Evolutionary conservation across 2,113 vertebrate genomes (phyloP).

Genomic region (Catharus minimus): DNA sequence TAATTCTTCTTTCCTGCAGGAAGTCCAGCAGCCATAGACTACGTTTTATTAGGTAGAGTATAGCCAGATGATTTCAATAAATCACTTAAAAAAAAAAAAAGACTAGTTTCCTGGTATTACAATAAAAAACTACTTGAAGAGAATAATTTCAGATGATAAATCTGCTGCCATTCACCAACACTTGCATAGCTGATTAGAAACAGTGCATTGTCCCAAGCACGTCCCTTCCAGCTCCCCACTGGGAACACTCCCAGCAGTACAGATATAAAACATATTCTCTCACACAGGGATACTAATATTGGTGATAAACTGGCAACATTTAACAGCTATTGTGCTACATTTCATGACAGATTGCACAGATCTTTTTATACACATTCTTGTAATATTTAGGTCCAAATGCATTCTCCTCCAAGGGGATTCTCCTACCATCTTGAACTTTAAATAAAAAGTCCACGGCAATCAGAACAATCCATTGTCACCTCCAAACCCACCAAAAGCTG

Average conservation of each 20-base stretch:
- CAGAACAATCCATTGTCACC: not conserved
- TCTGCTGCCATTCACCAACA: constrained; percentile 65
- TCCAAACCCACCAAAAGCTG: not conserved
- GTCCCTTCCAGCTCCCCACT: not conserved
- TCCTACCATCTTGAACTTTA: not conserved
- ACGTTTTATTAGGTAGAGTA: constrained; percentile 66
- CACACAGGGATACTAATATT: not conserved
- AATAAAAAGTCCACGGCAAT: not conserved
- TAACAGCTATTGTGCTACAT: not conserved
- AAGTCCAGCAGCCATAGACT: constrained; percentile 61
- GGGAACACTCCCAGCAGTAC: not conserved
- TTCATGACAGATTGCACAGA: not conserved
- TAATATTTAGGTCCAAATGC: not conserved
- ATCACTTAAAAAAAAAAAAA: not conserved
- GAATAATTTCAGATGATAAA: constrained; percentile 72
- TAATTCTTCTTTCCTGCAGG: constrained; percentile 61
- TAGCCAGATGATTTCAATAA: constrained; percentile 80
- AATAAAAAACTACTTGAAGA: constrained; percentile 67
- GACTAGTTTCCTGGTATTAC: constrained; percentile 70
- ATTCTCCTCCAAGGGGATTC: not conserved
- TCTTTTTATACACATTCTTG: not conserved
- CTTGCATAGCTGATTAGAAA: constrained; percentile 59
- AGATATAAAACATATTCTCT: not conserved
- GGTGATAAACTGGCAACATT: not conserved
- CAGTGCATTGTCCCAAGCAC: not conserved